Evolutionary conservation across 2,888 invertebrate genomes (phyloP).

Genomic region (Panzeria rudis): DNA sequence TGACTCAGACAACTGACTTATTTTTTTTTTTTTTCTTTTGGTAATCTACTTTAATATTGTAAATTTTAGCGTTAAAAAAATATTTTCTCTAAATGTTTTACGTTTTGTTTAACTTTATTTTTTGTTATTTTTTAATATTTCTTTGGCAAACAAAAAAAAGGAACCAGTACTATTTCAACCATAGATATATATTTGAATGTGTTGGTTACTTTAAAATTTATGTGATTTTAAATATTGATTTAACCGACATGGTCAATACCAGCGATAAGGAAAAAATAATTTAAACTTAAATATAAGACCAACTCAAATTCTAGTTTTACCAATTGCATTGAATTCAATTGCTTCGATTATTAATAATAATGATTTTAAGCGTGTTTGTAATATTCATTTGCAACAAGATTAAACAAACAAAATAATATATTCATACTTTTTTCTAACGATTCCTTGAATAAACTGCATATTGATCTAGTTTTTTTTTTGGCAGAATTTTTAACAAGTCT

Average conservation of each 20-base stretch:
- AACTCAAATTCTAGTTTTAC: not conserved
- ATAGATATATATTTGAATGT: not conserved
- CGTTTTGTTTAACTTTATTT: conserved; percentile 25
- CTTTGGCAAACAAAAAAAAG: not conserved
- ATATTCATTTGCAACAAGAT: conserved; percentile 37
- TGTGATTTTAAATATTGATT: conserved; percentile 84
- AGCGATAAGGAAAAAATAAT: conserved; percentile 76
- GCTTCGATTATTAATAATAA: conserved; percentile 42
- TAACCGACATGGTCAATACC: conserved; percentile 78
- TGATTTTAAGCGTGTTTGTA: conserved; percentile 38
- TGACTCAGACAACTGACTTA: conserved; percentile 41
- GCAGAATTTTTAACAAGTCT: not conserved
- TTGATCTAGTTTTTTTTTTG: conserved; percentile 49
- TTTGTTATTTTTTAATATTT: conserved; percentile 13
- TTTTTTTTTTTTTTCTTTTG: not conserved
- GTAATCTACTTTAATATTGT: not conserved
- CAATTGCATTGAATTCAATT: conserved; percentile 3
- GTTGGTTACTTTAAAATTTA: conserved; percentile 76
- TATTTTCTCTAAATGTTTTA: conserved; percentile 35
- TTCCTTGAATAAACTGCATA: conserved; percentile 2
- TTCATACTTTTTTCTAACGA: conserved; percentile 46
- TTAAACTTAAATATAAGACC: not conserved
- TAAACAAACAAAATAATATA: conserved; percentile 18
- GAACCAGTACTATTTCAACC: not conserved
- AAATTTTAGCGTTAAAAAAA: conserved; percentile 23